phyloP scores from a whole-genome alignment of 2,888 invertebrate species.

The Ferrisia virgata region DNA sequence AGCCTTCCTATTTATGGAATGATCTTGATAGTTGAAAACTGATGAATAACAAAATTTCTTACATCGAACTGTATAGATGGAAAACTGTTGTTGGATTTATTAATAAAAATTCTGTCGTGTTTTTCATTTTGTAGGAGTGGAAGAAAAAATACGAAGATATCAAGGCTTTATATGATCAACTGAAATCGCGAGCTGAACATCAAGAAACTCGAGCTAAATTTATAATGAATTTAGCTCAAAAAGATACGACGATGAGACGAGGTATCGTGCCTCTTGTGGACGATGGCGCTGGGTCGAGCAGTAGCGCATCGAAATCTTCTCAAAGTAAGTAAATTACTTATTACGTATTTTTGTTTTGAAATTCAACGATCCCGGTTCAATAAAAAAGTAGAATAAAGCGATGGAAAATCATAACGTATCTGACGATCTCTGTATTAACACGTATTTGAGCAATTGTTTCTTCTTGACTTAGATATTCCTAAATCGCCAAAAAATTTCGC shows the following conservation, averaged over 20 bases:
- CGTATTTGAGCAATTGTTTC: not conserved
- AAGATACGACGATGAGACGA: not conserved
- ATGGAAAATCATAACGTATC: too few relatives aligned
- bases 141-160: not conserved
- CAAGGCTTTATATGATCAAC: not conserved
- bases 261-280: not conserved
- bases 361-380: not conserved
- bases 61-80: too few relatives aligned
- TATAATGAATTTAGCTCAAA: not conserved
- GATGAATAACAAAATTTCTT: too few relatives aligned
- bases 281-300: not conserved
- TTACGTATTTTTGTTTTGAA: not conserved
- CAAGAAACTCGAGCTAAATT: not conserved
- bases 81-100: too few relatives aligned
- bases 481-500: not conserved
- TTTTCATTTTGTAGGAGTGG: not conserved
- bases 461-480: not conserved
- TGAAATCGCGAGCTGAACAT: not conserved
- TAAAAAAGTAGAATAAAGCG: too few relatives aligned
- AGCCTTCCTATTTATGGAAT: too few relatives aligned
- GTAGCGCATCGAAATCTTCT: not conserved
- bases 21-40: too few relatives aligned
- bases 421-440: too few relatives aligned
- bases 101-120: too few relatives aligned
- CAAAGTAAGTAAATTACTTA: not conserved